Evolutionary conservation across 2,113 vertebrate species (phyloP).

Genomic region (Cavia aperea): DNA sequence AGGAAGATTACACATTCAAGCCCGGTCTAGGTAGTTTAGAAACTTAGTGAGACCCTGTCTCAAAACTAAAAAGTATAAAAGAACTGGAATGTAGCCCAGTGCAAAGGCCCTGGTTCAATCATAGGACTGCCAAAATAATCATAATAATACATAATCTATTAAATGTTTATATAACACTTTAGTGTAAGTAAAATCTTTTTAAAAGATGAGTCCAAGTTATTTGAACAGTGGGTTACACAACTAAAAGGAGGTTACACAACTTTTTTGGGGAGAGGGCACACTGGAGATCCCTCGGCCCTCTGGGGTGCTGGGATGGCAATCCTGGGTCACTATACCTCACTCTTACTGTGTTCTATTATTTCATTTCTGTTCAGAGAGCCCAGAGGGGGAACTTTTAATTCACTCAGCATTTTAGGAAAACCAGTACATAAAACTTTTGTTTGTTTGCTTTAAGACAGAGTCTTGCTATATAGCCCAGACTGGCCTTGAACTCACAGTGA

Average conservation of each 20-base stretch:
- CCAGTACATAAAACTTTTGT: background rate
- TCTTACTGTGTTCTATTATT: background rate
- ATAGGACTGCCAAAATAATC: background rate
- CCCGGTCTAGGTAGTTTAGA: background rate
- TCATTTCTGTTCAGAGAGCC: slow-evolving; percentile 23
- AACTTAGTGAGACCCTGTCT: background rate
- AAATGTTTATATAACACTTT: background rate
- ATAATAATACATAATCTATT: background rate
- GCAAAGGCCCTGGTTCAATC: background rate
- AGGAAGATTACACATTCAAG: background rate
- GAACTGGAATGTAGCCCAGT: background rate
- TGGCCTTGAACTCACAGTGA: background rate
- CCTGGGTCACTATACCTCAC: background rate
- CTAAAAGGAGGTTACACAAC: background rate
- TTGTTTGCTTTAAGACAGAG: background rate
- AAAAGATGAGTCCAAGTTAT: slow-evolving; percentile 3
- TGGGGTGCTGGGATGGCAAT: background rate
- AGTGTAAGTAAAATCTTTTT: background rate
- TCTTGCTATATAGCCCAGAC: background rate
- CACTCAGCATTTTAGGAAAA: background rate
- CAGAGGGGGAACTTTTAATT: background rate
- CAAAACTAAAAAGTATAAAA: background rate
- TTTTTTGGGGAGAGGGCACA: background rate
- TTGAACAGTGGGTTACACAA: background rate
- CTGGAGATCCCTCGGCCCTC: background rate